Evolutionary conservation across 2,888 invertebrate genomes (phyloP).

Genomic region (Nowickia ferox): DNA sequence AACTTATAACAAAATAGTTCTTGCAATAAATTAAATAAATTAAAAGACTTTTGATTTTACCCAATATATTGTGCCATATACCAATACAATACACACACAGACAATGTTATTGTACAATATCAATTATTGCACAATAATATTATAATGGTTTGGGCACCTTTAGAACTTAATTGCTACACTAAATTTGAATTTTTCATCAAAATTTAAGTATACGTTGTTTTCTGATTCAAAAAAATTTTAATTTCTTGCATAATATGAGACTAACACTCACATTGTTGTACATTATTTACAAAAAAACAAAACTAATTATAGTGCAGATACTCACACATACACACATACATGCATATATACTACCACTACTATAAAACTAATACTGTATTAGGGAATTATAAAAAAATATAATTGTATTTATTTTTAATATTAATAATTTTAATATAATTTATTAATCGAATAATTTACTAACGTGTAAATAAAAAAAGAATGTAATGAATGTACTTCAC

Average conservation of each 20-base stretch:
- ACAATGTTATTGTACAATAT: too few relatives aligned
- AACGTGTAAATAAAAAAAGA: slow-evolving; percentile 53
- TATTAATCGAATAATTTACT: slow-evolving; percentile 41
- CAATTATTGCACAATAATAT: too few relatives aligned
- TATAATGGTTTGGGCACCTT: too few relatives aligned
- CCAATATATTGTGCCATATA: too few relatives aligned
- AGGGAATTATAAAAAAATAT: slow-evolving; percentile 55
- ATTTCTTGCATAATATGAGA: slow-evolving; percentile 15
- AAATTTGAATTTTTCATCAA: too few relatives aligned
- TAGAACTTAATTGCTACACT: too few relatives aligned
- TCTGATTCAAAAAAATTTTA: too few relatives aligned
- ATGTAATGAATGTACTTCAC: slow-evolving; percentile 66
- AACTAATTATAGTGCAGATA: slow-evolving; percentile 1
- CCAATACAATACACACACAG: too few relatives aligned
- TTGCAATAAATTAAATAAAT: too few relatives aligned
- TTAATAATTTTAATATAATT: slow-evolving; percentile 52
- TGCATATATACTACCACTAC: background rate
- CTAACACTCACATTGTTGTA: slow-evolving; percentile 41
- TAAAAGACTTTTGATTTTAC: too few relatives aligned
- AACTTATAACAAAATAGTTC: too few relatives aligned
- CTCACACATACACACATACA: background rate
- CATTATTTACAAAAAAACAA: slow-evolving; percentile 25
- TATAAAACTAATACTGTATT: slow-evolving; percentile 53
- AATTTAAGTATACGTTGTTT: too few relatives aligned
- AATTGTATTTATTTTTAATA: slow-evolving; percentile 40